Evolutionary conservation across 2,797 vertebrate genomes (phyloP).

Genomic region (Catharus ustulatus): DNA sequence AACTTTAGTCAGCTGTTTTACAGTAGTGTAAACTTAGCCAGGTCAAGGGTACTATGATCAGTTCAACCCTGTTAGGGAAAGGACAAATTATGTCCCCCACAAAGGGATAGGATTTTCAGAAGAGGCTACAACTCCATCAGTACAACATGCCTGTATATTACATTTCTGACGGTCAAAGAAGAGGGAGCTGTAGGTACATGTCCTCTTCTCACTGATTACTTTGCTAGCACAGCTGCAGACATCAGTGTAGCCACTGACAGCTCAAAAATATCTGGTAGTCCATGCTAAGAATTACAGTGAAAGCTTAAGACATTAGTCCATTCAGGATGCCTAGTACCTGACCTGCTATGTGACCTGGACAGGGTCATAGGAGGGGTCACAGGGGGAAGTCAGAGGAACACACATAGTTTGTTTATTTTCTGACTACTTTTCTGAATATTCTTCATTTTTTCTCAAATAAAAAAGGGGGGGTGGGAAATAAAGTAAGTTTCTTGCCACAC

Average conservation of each 20-base stretch:
- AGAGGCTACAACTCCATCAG: background rate
- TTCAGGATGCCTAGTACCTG: background rate
- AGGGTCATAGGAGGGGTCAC: too few species aligned
- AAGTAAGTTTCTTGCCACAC: background rate
- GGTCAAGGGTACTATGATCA: background rate
- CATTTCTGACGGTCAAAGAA: background rate
- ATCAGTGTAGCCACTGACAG: background rate
- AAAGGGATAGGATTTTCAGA: background rate
- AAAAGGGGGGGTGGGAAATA: accelerated
- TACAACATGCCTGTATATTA: background rate
- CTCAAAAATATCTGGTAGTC: background rate
- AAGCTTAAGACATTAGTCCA: background rate
- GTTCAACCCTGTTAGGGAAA: background rate
- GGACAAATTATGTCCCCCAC: background rate
- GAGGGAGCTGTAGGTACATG: background rate
- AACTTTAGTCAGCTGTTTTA: background rate
- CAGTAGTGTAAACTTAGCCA: background rate
- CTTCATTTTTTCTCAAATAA: background rate
- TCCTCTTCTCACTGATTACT: background rate
- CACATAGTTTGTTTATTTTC: background rate
- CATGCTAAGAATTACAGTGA: background rate
- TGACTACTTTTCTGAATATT: background rate
- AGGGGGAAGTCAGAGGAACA: background rate
- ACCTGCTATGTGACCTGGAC: background rate
- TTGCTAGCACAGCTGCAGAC: background rate